Conservation (phyloP, 2,797 vertebrate genomes). For the Tolypeutes matacus region DNA sequence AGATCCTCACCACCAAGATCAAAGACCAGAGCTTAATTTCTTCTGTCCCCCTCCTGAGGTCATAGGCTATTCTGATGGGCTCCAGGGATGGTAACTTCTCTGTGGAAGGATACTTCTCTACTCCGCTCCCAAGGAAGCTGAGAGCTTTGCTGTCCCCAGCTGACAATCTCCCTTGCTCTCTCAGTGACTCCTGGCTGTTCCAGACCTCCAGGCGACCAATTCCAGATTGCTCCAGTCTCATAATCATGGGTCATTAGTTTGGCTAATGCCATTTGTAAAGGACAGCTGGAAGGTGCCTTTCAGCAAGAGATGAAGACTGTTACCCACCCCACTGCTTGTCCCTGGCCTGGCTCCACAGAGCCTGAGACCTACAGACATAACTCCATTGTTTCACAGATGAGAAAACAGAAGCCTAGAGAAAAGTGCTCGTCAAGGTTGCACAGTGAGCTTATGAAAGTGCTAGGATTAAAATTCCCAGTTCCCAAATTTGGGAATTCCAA, state of each 20-base stretch:
- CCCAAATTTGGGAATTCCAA: not conserved
- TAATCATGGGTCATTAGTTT: not conserved
- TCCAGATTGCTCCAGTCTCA: not conserved
- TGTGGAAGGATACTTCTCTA: not conserved
- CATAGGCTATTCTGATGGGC: no score
- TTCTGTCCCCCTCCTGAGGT: not conserved
- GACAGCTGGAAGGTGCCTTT: not conserved
- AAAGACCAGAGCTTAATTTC: not conserved
- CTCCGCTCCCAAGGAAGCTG: not conserved
- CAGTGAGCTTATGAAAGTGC: not conserved
- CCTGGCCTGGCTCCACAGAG: not conserved
- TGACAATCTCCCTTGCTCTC: not conserved
- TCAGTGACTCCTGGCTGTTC: not conserved
- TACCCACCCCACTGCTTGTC: not conserved
- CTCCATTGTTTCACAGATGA: not conserved
- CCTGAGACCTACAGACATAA: not conserved
- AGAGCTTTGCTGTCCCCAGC: not conserved
- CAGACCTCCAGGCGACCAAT: conserved; percentile 2
- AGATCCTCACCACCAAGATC: not conserved
- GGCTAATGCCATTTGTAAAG: not conserved
- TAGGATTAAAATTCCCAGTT: not conserved
- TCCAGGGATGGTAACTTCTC: not conserved
- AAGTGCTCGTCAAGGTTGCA: not conserved
- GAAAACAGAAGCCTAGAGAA: not conserved
- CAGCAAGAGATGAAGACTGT: not conserved